Conservation (phyloP, 1,140 invertebrate genomes). For the Copidosoma floridanum region DNA sequence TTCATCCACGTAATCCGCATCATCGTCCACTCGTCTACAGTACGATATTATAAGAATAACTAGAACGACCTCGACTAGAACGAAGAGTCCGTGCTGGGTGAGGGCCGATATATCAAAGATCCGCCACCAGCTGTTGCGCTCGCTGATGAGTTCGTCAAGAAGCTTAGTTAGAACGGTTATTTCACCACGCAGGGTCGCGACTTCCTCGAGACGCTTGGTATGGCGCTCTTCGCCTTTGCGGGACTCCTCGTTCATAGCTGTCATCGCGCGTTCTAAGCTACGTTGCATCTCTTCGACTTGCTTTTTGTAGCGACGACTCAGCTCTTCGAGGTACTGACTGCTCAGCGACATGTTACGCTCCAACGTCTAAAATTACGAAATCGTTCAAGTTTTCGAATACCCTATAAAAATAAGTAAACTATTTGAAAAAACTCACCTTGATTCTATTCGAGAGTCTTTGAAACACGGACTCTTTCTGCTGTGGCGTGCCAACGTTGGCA, state of each 20-base stretch:
- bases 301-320: constrained; percentile 90
- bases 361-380: constrained; percentile 66
- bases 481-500: constrained; percentile 46
- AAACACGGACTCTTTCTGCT: constrained; percentile 91
- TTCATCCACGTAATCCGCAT: constrained; percentile 6
- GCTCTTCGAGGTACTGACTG: constrained; percentile 91
- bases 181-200: constrained; percentile 61
- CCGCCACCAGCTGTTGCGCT: constrained; percentile 65
- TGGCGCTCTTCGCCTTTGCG: constrained; percentile 70
- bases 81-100: constrained; percentile 57
- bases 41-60: constrained; percentile 56
- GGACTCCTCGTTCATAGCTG: constrained; percentile 72
- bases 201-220: constrained; percentile 64
- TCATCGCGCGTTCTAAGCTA: constrained; percentile 77
- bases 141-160: constrained; percentile 62
- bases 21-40: constrained; percentile 46
- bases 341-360: constrained; percentile 96
- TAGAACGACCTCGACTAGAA: constrained; percentile 57
- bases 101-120: constrained; percentile 62
- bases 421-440: constrained; percentile 64
- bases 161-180: constrained; percentile 60
- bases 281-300: constrained; percentile 94
- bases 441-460: constrained; percentile 92
- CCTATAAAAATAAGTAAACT: not conserved
- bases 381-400: not conserved